Base-by-base conservation (phyloP, 2,888 invertebrate species). In the Latrodectus elegans region DNA sequence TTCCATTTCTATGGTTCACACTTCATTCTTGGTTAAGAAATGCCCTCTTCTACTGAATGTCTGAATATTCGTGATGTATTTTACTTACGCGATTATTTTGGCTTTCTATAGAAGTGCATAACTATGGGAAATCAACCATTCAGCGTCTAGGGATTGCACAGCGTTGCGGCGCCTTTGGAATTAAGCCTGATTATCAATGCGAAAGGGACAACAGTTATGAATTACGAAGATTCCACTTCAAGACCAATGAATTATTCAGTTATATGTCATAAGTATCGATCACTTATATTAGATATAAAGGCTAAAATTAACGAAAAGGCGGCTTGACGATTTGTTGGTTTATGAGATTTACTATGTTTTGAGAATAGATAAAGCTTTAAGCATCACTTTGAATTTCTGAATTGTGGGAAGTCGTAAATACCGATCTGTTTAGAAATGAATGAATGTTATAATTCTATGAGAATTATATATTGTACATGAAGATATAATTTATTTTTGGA, bases 231-330 rank as follows among this genome's bases (percentile, higher is more conserved):
- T 71, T 75, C 70, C 68, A 38, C 70, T 78, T 72, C 17, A 60
- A 79, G 84, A 60, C 79, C 79, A 70, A 85, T 85, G 74, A 85
- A 85, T 85, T 85, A 85, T 85, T 85, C 84, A 74, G 53, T 64
- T 75, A 64, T 75, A 64, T 80, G 53, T 60, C 55, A 67, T 64
- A 85, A 80, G 75, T 80, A 80, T 85, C 79, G 80, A 85, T 85
- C 85, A 80, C 64, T 75, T 74, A 78, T 84, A 85, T 85, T 85
- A 85, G 85, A 84, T 84, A 79, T 68, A 85, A 75, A 85, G 70
- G 85, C 75, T 85, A 71, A 85, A 80, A 80, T 80, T 75, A 79
- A 75, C 85, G 85, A 85, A n/a, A 70, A 55, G 3, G 14, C 64
- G n/a, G 64, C 52, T 51, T 75, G 77, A 67, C 26, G 85, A 80